Conservation (phyloP, 2,797 vertebrate species). For the Coreius guichenoti region DNA sequence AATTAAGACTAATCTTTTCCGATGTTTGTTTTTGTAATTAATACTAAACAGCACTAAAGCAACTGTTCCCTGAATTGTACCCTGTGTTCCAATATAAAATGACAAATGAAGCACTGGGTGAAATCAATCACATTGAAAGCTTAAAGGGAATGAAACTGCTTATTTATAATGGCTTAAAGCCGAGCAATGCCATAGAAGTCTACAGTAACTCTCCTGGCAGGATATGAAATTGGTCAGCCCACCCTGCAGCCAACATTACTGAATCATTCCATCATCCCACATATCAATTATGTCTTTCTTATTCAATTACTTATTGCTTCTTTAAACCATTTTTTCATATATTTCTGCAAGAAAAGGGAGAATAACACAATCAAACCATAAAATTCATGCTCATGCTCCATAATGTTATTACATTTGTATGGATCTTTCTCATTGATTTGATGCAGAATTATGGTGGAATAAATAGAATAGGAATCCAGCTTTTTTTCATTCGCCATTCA, state of each 20-base stretch:
- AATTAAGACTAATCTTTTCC: conserved; percentile 44
- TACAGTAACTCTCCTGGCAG: conserved; percentile 13
- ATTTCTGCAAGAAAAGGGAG: conserved; percentile 8
- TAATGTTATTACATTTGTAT: not conserved
- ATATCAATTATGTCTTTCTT: not conserved
- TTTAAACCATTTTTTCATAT: not conserved
- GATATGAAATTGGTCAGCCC: conserved; percentile 25
- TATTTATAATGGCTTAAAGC: conserved; percentile 47
- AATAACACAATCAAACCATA: not conserved
- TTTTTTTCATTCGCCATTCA: conserved; percentile 36
- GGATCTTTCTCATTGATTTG: not conserved
- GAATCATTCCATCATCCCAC: conserved; percentile 13
- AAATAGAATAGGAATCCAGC: not conserved
- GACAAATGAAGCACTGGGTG: conserved; percentile 33
- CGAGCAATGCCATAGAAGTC: conserved; percentile 28
- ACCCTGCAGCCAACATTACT: conserved; percentile 3
- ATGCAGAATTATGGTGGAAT: not conserved
- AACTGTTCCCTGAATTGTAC: conserved; percentile 40
- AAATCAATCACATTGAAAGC: conserved; percentile 48
- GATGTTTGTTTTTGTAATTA: conserved; percentile 45
- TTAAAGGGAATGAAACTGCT: conserved; percentile 40
- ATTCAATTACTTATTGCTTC: not conserved
- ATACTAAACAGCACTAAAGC: conserved; percentile 20
- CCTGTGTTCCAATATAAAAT: conserved; percentile 38
- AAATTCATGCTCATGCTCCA: not conserved